These are phyloP conservation scores for Rambutsinella grinnellia DNA, from an alignment of 2,888 invertebrate genomes.

Conservation along the genomic window DNA sequence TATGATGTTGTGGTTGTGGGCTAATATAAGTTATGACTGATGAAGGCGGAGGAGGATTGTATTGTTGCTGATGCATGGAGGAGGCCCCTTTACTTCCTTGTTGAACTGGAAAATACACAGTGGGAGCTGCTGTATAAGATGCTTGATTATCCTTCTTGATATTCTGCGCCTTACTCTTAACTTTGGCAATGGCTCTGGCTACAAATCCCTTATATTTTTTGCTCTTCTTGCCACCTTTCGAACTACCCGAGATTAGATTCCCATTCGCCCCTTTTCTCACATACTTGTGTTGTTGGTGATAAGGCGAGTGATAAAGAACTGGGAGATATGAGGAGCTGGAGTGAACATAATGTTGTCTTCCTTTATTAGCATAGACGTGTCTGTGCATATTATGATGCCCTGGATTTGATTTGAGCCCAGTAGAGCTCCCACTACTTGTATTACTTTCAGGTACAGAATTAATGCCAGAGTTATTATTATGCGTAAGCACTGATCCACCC, in stretches of 20 bases:
- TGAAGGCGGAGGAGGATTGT: slow-evolving; percentile 8
- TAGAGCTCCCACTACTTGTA: background rate
- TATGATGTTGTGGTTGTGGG: slow-evolving; percentile 43
- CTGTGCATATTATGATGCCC: slow-evolving; percentile 40
- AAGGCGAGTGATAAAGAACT: slow-evolving; percentile 54
- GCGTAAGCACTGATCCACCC: slow-evolving; percentile 5
- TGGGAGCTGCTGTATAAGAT: slow-evolving; percentile 17
- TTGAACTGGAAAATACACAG: slow-evolving; percentile 41
- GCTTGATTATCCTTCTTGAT: slow-evolving; percentile 12
- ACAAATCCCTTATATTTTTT: slow-evolving; percentile 56
- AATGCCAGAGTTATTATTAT: slow-evolving; percentile 25
- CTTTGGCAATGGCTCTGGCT: slow-evolving; percentile 58
- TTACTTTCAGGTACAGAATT: slow-evolving; percentile 23
- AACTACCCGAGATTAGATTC: slow-evolving; percentile 16
- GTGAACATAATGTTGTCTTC: slow-evolving; percentile 41
- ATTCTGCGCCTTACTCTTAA: slow-evolving; percentile 48
- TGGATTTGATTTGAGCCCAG: slow-evolving; percentile 37
- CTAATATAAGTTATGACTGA: slow-evolving; percentile 52
- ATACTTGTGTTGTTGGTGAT: slow-evolving; percentile 50
- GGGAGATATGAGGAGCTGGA: slow-evolving; percentile 54
- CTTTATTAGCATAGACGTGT: slow-evolving; percentile 37
- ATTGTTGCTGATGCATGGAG: background rate
- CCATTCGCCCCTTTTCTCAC: slow-evolving; percentile 37
- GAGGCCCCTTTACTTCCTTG: background rate
- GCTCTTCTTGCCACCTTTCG: slow-evolving; percentile 35